Evolutionary conservation across 2,888 invertebrate species (phyloP).

Genomic region (Automeris io): DNA sequence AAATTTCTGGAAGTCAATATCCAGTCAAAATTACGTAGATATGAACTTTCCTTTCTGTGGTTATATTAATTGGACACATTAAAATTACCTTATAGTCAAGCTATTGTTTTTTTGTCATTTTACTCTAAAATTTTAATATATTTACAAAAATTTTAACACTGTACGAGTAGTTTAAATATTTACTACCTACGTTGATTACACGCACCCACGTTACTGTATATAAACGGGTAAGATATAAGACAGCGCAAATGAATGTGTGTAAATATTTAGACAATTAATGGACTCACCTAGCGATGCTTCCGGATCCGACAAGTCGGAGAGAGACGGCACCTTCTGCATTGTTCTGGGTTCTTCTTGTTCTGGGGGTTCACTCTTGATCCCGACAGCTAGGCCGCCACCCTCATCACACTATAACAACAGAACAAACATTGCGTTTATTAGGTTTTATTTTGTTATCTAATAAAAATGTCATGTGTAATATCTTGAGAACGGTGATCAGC

Average conservation of each 20-base stretch:
- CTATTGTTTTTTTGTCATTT: too few species aligned
- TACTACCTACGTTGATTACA: not conserved
- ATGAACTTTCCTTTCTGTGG: too few species aligned
- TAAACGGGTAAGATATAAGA: not conserved
- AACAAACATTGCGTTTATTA: too few species aligned
- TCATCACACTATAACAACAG: conserved; percentile 64
- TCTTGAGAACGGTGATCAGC: too few species aligned
- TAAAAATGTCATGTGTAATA: too few species aligned
- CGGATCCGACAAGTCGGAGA: conserved; percentile 93
- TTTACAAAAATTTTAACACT: too few species aligned
- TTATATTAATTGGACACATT: too few species aligned
- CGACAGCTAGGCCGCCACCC: conserved; percentile 78
- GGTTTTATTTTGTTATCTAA: too few species aligned
- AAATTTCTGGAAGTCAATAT: too few species aligned
- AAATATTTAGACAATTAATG: not conserved
- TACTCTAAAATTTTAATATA: too few species aligned
- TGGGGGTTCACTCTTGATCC: conserved; percentile 74
- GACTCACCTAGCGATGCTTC: conserved; percentile 93
- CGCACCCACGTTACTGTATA: not conserved
- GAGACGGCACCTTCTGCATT: conserved; percentile 92
- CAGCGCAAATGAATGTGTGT: not conserved
- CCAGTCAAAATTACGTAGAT: too few species aligned
- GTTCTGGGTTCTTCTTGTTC: conserved; percentile 82
- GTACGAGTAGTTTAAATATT: not conserved
- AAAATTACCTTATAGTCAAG: too few species aligned